Percentiles rank a stretch among this genome's conserved stretches.
These are phyloP conservation scores for Cyclophora punctaria DNA, from an alignment of 2,888 invertebrate genomes.

Conservation along the genomic window DNA sequence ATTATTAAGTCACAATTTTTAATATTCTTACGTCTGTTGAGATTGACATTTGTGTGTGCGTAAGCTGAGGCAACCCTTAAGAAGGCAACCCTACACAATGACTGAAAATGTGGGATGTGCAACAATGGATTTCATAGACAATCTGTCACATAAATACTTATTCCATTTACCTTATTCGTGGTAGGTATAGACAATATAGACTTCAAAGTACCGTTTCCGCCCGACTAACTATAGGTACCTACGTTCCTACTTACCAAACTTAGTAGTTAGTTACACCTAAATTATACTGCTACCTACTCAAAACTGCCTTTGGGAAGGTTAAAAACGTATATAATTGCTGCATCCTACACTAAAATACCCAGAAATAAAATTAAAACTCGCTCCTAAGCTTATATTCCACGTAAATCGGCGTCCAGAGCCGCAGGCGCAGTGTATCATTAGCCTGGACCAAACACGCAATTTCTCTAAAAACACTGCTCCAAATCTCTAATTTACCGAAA, in stretches of 20 bases:
- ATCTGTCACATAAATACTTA: too few relatives aligned
- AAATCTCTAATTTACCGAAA: slow-evolving; percentile 72
- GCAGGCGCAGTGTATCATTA: slow-evolving; percentile 55
- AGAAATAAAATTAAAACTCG: slow-evolving; percentile 22
- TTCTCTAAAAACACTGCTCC: slow-evolving; percentile 49
- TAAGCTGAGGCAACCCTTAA: too few relatives aligned
- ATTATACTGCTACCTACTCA: slow-evolving; percentile 5
- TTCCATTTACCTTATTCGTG: too few relatives aligned
- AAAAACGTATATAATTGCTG: slow-evolving; percentile 15
- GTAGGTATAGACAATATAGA: too few relatives aligned
- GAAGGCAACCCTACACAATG: too few relatives aligned
- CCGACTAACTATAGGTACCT: not conserved
- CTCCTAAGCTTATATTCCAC: slow-evolving; percentile 13
- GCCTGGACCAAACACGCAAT: slow-evolving; percentile 58
- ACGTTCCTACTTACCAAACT: not conserved
- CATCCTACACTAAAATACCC: slow-evolving; percentile 15
- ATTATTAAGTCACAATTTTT: too few relatives aligned
- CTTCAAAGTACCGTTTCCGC: too few relatives aligned
- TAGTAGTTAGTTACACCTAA: not conserved
- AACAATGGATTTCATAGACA: too few relatives aligned
- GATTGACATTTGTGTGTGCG: too few relatives aligned
- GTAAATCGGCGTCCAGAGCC: slow-evolving; percentile 23
- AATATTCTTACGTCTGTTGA: too few relatives aligned
- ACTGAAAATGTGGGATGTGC: too few relatives aligned
- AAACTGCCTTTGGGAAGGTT: slow-evolving; percentile 8